A percentile compares a stretch with the other conserved stretches of the same genome.
These are phyloP conservation scores for Rhodeus uyekii DNA, from an alignment of 2,797 vertebrate genomes.

Conservation along the genomic window DNA sequence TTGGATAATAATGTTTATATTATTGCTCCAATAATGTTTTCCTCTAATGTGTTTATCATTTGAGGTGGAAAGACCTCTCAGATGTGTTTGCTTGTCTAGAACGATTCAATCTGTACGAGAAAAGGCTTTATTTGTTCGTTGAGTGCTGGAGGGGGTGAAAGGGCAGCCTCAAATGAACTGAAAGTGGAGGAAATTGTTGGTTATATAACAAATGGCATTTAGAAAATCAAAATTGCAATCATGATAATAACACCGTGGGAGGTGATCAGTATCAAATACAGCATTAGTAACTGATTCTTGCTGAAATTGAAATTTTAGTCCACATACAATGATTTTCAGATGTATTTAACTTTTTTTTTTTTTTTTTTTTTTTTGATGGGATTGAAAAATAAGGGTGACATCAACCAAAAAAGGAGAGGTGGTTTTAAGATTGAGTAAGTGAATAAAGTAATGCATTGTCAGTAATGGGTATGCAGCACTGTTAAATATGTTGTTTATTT, in stretches of 20 bases:
- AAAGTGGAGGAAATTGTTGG: constrained; percentile 22
- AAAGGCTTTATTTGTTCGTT: not conserved
- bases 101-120: not conserved
- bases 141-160: not conserved
- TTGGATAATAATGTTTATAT: no score
- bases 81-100: constrained; percentile 5
- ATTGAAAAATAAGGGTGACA: not conserved
- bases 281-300: not conserved
- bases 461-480: not conserved
- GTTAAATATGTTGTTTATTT: constrained; percentile 9
- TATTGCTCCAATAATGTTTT: not conserved
- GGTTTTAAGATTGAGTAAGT: not conserved
- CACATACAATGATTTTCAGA: not conserved
- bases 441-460: not conserved
- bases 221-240: not conserved
- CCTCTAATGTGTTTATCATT: not conserved
- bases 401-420: not conserved
- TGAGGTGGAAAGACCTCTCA: constrained; percentile 1
- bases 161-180: constrained; percentile 16
- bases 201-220: constrained; percentile 35
- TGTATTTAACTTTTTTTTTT: not conserved
- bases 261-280: not conserved
- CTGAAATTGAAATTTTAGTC: not conserved
- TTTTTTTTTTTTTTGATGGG: no score
- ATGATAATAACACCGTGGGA: not conserved